These are phyloP conservation scores for western clawed frog (Xenopus tropicalis) DNA, from an alignment of 2,113 vertebrate genomes.

Conservation along the genomic window DNA sequence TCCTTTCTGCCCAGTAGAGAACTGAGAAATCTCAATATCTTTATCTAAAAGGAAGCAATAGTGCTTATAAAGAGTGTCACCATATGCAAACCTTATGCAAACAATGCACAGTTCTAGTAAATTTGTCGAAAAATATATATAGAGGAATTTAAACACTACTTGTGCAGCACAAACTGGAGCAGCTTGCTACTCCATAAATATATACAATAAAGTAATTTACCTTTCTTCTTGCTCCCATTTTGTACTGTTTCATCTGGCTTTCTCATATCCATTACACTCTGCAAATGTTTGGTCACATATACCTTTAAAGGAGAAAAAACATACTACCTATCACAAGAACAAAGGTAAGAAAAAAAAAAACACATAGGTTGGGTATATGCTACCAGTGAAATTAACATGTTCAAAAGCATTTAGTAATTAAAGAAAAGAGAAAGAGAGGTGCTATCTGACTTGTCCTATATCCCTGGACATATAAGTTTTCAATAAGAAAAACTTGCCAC, in stretches of 20 bases:
- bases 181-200: neutral
- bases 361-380: neutral
- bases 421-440: no score
- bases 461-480: no score
- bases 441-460: no score
- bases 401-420: neutral
- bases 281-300: conserved; percentile 26
- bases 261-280: neutral
- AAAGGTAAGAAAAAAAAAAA: neutral
- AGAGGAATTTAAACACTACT: neutral
- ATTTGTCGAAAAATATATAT: no score
- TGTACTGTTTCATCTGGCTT: neutral
- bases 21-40: conserved; percentile 79
- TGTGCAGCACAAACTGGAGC: neutral
- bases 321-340: neutral
- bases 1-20: conserved; percentile 70
- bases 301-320: conserved; percentile 8
- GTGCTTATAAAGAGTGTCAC: neutral
- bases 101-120: no score
- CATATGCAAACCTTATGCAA: no score
- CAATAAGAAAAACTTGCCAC: no score
- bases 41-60: conserved; percentile 55
- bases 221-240: neutral
- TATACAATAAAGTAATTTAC: no score
- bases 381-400: neutral